These are phyloP conservation scores for Hypselothyrea guttata DNA, from an alignment of 2,888 invertebrate genomes.

Conservation along the genomic window DNA sequence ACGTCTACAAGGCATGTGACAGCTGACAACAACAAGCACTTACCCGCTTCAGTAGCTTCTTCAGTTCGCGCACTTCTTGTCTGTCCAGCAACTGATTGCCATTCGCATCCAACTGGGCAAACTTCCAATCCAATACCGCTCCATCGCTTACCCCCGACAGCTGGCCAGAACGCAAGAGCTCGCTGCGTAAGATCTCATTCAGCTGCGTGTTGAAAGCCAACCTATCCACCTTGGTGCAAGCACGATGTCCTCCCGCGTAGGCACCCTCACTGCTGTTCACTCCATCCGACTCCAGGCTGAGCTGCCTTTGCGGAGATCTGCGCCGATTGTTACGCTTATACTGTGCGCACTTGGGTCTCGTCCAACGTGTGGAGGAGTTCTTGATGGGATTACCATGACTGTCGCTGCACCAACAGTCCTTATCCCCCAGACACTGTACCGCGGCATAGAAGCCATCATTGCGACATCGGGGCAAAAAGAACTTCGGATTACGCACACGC, in stretches of 20 bases:
- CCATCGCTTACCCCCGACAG: constrained; percentile 70
- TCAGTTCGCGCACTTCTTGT: constrained; percentile 91
- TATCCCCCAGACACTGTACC: constrained; percentile 91
- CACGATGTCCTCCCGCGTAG: constrained; percentile 77
- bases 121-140: constrained; percentile 93
- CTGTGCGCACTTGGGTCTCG: constrained; percentile 87
- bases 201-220: constrained; percentile 92
- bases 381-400: constrained; percentile 91
- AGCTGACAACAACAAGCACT: constrained; percentile 39
- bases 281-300: constrained; percentile 39
- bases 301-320: constrained; percentile 85
- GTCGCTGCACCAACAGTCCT: constrained; percentile 96
- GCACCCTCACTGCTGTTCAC: constrained; percentile 38
- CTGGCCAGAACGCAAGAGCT: constrained; percentile 84
- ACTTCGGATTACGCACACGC: constrained; percentile 83
- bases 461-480: constrained; percentile 90
- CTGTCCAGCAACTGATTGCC: constrained; percentile 89
- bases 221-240: constrained; percentile 89
- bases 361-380: constrained; percentile 89
- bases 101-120: constrained; percentile 91
- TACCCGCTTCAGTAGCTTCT: constrained; percentile 91
- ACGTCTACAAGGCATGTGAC: constrained; percentile 28
- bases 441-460: constrained; percentile 92
- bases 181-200: constrained; percentile 92
- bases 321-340: constrained; percentile 85